Evolutionary conservation across 1,140 invertebrate species (phyloP).

Genomic region (Tetramorium parvispinum): DNA sequence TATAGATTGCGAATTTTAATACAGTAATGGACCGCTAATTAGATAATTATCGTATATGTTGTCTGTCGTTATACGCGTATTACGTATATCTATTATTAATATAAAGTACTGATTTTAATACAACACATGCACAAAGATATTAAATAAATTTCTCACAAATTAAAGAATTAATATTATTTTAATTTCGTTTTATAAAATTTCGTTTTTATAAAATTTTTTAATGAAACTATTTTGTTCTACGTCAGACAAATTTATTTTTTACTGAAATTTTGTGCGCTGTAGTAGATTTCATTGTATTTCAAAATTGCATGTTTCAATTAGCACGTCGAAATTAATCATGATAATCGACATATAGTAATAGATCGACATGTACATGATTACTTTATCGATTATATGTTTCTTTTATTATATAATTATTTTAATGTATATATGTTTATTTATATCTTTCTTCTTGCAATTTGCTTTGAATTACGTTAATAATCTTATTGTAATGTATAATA

Average conservation of each 20-base stretch:
- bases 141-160: background rate
- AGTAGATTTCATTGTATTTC: background rate
- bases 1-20: conserved; percentile 22
- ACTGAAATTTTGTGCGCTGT: background rate
- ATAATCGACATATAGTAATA: background rate
- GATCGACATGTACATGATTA: background rate
- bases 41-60: background rate
- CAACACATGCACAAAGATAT: background rate
- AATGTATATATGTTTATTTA: background rate
- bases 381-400: background rate
- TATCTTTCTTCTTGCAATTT: background rate
- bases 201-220: background rate
- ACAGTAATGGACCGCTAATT: conserved; percentile 11
- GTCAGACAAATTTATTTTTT: background rate
- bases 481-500: background rate
- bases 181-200: background rate
- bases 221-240: background rate
- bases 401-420: background rate
- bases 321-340: background rate
- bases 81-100: background rate
- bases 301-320: background rate
- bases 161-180: background rate
- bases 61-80: background rate
- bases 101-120: background rate
- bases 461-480: background rate